Conservation (phyloP, 2,797 vertebrate genomes). For the Microctenopoma lineatum region DNA sequence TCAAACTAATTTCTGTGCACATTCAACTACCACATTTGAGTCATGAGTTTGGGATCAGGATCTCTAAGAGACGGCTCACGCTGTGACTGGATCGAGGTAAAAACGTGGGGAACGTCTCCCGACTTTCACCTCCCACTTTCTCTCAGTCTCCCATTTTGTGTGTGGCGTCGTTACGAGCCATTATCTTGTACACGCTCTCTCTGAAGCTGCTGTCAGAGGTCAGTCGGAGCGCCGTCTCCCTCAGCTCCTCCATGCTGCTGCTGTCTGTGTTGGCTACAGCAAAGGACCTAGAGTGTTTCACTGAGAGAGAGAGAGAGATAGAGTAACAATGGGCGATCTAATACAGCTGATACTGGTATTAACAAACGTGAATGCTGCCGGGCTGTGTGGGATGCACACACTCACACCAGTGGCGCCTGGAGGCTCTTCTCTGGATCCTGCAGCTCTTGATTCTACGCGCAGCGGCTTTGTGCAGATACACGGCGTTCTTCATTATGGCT, state of each 20-base stretch:
- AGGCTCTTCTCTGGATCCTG: slow-evolving; percentile 89
- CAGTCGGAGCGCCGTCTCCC: slow-evolving; percentile 87
- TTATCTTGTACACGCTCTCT: slow-evolving; percentile 89
- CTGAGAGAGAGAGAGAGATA: slow-evolving; percentile 69
- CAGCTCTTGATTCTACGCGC: slow-evolving; percentile 97
- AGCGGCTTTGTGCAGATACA: slow-evolving; percentile 95
- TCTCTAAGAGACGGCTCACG: slow-evolving; percentile 5
- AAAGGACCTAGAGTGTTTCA: slow-evolving; percentile 94
- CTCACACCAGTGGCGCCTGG: slow-evolving; percentile 87
- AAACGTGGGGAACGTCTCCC: background rate
- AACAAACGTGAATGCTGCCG: too few relatives aligned
- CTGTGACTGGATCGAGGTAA: slow-evolving; percentile 20
- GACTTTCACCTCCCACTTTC: background rate
- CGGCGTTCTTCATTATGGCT: slow-evolving; percentile 96
- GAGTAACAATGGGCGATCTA: too few relatives aligned
- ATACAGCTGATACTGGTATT: too few relatives aligned
- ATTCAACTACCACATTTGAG: slow-evolving; percentile 10
- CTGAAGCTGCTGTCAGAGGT: slow-evolving; percentile 91
- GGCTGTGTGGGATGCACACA: slow-evolving; percentile 2
- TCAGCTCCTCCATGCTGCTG: slow-evolving; percentile 87
- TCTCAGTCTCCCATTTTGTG: slow-evolving; percentile 61
- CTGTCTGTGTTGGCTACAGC: slow-evolving; percentile 79
- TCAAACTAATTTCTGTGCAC: background rate
- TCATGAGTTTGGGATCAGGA: slow-evolving; percentile 17
- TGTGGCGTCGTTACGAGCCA: slow-evolving; percentile 72